A percentile compares a stretch with the other conserved stretches of the same genome.
phyloP scores from a whole-genome alignment of 1,140 invertebrate genomes.

The Oppia nitens region DNA sequence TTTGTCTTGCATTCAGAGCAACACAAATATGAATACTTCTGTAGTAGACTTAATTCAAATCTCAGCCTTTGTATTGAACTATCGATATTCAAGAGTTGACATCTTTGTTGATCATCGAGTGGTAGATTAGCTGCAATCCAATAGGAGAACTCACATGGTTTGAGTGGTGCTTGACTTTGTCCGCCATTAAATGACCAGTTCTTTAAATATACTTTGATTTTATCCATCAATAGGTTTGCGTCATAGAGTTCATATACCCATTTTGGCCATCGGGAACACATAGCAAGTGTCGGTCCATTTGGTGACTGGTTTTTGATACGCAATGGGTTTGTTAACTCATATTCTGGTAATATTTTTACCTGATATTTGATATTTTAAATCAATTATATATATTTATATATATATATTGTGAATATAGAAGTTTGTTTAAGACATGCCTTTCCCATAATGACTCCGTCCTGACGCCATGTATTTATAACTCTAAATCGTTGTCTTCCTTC shows the following conservation, averaged over 20 bases:
- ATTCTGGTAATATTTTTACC: conserved; percentile 47
- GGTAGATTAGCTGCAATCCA: conserved; percentile 58
- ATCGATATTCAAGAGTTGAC: conserved; percentile 42
- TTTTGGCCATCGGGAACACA: conserved; percentile 28
- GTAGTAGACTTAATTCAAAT: conserved; percentile 41
- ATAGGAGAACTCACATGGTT: conserved; percentile 40
- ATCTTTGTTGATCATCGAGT: conserved; percentile 39
- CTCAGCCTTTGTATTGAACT: conserved; percentile 48
- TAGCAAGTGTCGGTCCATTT: background rate
- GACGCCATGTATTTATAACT: conserved; percentile 32
- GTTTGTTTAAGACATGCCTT: background rate
- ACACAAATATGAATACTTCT: conserved; percentile 41
- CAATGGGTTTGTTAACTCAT: conserved; percentile 31
- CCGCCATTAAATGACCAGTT: background rate
- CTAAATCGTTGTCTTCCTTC: conserved; percentile 47
- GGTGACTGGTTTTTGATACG: background rate
- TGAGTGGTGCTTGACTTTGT: background rate
- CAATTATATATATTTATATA: background rate
- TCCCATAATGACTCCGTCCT: conserved; percentile 20
- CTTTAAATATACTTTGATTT: conserved; percentile 2
- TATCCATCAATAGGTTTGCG: conserved; percentile 5
- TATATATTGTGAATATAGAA: too few species aligned
- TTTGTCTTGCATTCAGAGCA: conserved; percentile 42
- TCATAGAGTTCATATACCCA: conserved; percentile 24
- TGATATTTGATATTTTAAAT: conserved; percentile 26